Base-by-base conservation (phyloP, 2,888 invertebrate species). In the Perizoma affinitatum region DNA sequence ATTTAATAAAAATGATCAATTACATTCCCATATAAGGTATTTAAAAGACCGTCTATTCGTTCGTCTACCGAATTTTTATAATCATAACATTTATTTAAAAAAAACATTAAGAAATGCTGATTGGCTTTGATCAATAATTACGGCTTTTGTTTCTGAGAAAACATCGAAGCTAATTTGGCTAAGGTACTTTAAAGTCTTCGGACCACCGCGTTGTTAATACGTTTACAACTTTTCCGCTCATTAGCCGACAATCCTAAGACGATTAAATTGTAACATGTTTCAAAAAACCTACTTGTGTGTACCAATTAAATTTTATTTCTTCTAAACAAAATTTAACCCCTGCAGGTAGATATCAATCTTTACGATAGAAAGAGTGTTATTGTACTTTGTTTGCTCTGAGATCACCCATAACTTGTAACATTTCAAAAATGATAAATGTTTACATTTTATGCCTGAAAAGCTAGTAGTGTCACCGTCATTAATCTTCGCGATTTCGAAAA, bases 161-260 rank as follows among this genome's bases (percentile, higher is more conserved):
- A 52, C 60, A 47, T 63, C 11, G 43, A 48, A 40, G 34, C 46
- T 58, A 61, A 65, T 68, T 66, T 48, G 56, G 58, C 53, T 58
- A n/a, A n/a, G n/a, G n/a, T 51, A 57, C 53, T 64, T 68, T 58
- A 59, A 50, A 61, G 43, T 53, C 10, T 53, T 48, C 3, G 38
- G 86, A 87, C 88, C 87, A 79, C 87, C 86, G 85, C 86, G 86
- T 79, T 66, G 87, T 81, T 82, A 82, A 84, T 85, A 74, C 77
- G 72, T 84, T 86, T 86, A 86, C 83, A 81, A 86, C 82, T 86
- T 89, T 89, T 87, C 84, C 88, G 89, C 88, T 88, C 88, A 89
- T 91, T 90, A 88, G 87, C 84, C 81, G 82, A 79, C 86, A 87
- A 86, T 88, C 82, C 82, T 76, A 70, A 72, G 74, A 79, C 85